Evolutionary conservation across 2,888 invertebrate genomes (phyloP).

Genomic region (Stictocephala bisonia): DNA sequence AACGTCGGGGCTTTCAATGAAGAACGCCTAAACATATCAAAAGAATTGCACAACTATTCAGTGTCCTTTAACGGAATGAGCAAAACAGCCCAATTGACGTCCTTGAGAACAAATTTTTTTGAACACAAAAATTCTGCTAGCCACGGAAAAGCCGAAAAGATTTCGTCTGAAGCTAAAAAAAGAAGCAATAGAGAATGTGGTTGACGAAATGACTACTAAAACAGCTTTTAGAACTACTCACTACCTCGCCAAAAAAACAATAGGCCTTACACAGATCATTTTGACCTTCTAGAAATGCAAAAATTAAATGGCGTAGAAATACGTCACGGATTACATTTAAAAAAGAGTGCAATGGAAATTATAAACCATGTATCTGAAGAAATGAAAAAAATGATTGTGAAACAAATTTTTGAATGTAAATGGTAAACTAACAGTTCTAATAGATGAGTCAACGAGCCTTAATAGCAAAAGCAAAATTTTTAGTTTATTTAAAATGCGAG

Average conservation of each 20-base stretch:
- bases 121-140: background rate
- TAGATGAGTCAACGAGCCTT: background rate
- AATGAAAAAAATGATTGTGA: background rate
- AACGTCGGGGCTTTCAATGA: too few relatives aligned
- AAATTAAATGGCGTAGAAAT: background rate
- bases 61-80: too few relatives aligned
- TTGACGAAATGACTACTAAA: background rate
- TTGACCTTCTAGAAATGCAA: background rate
- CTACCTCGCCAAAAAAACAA: background rate
- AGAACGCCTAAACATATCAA: too few relatives aligned
- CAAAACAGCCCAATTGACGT: background rate
- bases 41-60: too few relatives aligned
- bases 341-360: background rate
- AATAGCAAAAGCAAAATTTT: too few relatives aligned
- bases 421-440: background rate
- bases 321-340: background rate
- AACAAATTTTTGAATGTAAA: too few relatives aligned
- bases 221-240: background rate
- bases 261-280: background rate
- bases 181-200: background rate
- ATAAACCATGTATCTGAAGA: background rate
- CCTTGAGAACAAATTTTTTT: background rate
- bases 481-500: too few relatives aligned
- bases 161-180: background rate
- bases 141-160: background rate